Conservation (phyloP, 2,113 vertebrate genomes). For the Silurus meridionalis region DNA sequence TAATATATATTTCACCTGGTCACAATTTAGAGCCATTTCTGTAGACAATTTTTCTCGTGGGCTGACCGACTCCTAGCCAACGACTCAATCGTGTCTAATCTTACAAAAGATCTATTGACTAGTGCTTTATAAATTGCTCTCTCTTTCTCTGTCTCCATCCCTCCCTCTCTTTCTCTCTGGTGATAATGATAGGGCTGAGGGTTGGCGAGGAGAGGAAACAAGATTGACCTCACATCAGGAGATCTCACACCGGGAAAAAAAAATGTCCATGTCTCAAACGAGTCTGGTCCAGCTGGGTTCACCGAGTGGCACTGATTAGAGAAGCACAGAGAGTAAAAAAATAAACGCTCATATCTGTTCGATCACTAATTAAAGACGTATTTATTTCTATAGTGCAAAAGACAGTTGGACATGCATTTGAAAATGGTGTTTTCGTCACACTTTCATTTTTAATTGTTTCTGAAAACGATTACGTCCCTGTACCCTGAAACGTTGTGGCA, state of each 20-base stretch:
- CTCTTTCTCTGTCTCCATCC: constrained; percentile 23
- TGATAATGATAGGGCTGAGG: constrained; percentile 44
- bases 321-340: neutral
- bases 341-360: neutral
- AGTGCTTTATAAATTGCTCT: constrained; percentile 50
- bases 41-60: neutral
- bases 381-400: too few relatives aligned
- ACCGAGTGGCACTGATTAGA: neutral
- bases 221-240: constrained; percentile 33
- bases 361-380: neutral
- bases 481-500: too few relatives aligned
- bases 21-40: neutral
- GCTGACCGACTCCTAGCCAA: constrained; percentile 52
- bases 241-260: constrained; percentile 13
- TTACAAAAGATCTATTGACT: constrained; percentile 68
- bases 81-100: constrained; percentile 62
- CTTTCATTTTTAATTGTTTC: too few relatives aligned
- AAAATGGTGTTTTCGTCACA: too few relatives aligned
- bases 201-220: constrained; percentile 31
- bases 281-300: constrained; percentile 9
- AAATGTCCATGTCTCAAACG: neutral
- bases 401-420: too few relatives aligned
- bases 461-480: too few relatives aligned
- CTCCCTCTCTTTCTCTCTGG: constrained; percentile 33
- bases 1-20: neutral